Conservation (phyloP, 2,888 invertebrate species). For the Enoplolaimus lenunculus region DNA sequence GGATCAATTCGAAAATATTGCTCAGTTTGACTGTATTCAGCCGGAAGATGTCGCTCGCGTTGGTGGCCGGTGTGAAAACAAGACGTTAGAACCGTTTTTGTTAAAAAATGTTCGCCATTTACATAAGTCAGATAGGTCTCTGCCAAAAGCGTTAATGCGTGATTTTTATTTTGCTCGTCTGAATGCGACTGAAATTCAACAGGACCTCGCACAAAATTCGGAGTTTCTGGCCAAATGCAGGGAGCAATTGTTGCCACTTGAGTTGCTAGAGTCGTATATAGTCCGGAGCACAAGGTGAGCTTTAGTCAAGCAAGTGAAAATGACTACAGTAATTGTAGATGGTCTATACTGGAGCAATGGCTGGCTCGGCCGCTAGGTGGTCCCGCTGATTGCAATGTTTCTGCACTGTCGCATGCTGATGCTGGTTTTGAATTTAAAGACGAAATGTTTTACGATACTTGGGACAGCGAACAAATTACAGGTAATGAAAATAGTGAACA, state of each 20-base stretch:
- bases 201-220: not conserved
- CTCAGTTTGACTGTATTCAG: not conserved
- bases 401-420: no score
- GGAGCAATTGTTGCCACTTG: not conserved
- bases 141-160: not conserved
- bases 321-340: no score
- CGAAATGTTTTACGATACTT: no score
- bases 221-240: not conserved
- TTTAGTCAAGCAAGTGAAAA: no score
- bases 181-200: not conserved
- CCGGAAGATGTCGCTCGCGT: not conserved
- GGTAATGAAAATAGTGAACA: no score
- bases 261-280: no score
- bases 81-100: constrained; percentile 40
- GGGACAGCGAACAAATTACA: no score
- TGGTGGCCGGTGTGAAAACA: constrained; percentile 44
- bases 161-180: not conserved
- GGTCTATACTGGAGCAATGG: no score
- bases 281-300: no score
- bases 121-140: not conserved
- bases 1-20: constrained; percentile 61
- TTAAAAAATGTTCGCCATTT: not conserved
- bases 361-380: no score
- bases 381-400: no score
- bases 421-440: no score